phyloP scores from a whole-genome alignment of 2,797 vertebrate genomes.

The Periparus ater region DNA sequence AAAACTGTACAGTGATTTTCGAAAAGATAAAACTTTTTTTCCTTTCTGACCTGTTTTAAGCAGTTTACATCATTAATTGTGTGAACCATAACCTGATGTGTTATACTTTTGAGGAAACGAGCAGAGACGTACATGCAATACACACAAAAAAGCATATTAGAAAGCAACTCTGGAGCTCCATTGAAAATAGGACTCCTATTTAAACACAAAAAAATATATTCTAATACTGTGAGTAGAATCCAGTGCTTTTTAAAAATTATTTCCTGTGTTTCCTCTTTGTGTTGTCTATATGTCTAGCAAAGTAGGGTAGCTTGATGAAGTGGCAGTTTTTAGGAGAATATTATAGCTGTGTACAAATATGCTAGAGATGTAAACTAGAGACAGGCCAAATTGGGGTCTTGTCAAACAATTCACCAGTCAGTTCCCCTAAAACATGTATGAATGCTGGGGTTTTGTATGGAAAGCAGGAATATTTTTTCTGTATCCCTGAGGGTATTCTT shows the following conservation, averaged over 20 bases:
- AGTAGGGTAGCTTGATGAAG: background rate
- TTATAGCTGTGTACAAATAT: background rate
- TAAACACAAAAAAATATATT: background rate
- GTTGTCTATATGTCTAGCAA: background rate
- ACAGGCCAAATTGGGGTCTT: background rate
- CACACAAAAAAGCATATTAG: fast-evolving
- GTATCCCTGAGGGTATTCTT: background rate
- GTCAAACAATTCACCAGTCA: conserved; percentile 30
- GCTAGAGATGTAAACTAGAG: conserved; percentile 7
- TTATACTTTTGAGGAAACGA: background rate
- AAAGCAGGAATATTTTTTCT: conserved; percentile 7
- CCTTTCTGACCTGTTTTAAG: background rate
- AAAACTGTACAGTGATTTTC: background rate
- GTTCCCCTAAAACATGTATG: background rate
- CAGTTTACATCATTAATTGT: background rate
- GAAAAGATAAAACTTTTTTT: background rate
- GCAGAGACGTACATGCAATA: background rate
- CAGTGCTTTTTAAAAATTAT: background rate
- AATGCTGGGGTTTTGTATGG: background rate
- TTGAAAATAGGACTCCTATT: background rate
- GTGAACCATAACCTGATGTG: background rate
- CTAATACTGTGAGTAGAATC: background rate
- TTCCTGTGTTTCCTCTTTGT: background rate
- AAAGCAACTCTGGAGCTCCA: background rate
- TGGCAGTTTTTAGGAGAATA: background rate